Conservation (phyloP, 2,113 vertebrate genomes). For the Cyprichromis sp. region DNA sequence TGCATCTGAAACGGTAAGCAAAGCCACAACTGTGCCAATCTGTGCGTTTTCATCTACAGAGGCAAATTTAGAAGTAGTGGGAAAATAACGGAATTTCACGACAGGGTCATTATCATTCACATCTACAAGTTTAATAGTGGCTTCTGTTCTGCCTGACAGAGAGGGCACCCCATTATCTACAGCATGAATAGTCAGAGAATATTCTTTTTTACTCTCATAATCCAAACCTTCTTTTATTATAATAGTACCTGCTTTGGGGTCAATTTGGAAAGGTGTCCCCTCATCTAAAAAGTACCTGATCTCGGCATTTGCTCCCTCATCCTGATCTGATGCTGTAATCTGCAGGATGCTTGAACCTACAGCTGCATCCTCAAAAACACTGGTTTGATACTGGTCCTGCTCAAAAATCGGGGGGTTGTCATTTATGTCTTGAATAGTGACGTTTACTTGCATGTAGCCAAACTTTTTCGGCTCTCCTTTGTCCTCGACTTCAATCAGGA, state of each 20-base stretch:
- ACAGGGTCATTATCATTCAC: conserved; percentile 96
- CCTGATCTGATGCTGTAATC: conserved; percentile 83
- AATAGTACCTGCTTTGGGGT: conserved; percentile 85
- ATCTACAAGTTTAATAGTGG: conserved; percentile 84
- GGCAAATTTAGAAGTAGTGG: conserved; percentile 89
- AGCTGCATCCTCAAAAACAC: conserved; percentile 84
- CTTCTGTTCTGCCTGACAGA: conserved; percentile 85
- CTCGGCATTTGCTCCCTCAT: conserved; percentile 91
- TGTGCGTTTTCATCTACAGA: conserved; percentile 95
- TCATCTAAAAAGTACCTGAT: conserved; percentile 86
- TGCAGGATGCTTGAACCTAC: conserved; percentile 89
- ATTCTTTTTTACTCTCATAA: conserved; percentile 84
- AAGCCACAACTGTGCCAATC: conserved; percentile 89
- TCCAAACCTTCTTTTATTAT: conserved; percentile 85
- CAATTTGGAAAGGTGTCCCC: conserved; percentile 86
- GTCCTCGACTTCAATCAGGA: conserved; percentile 91
- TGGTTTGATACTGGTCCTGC: conserved; percentile 81
- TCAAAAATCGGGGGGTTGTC: conserved; percentile 92
- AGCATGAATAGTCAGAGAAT: conserved; percentile 88
- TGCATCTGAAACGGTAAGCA: conserved; percentile 90
- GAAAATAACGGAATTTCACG: conserved; percentile 91
- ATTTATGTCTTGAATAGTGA: conserved; percentile 93
- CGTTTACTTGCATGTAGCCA: conserved; percentile 94
- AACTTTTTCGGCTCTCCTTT: conserved; percentile 86
- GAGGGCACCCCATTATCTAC: conserved; percentile 82